Evolutionary conservation across 2,888 invertebrate species (phyloP), one percentile per base, ranked within the genome.

Genomic region (Cheilosia scutellata): DNA sequence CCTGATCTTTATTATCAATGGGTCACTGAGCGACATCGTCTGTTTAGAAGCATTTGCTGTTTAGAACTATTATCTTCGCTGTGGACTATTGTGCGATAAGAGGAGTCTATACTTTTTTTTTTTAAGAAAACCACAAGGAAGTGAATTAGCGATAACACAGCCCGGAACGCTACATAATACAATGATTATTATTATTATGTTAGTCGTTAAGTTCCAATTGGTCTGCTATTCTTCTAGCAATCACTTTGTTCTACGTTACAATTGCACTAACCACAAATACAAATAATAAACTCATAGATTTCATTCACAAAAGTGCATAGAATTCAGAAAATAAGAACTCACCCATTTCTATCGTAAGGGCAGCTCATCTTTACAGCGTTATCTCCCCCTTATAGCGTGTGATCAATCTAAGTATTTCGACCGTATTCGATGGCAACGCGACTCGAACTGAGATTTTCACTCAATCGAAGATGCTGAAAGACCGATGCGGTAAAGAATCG

Each of bases 291-390:
- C 20, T 20, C 20, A 20, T 20, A 20, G 20, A 1, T 2, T 37
- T 37, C 37, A 57, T 33, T n/a, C 4, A 11, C 57, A 9, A 25
- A 25, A 5, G 31, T 5, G 16, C 40, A 9, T 9, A 1, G 5
- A 25, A 29, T 42, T n/a, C 4, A 31, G 16, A n/a, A 6, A 40
- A 6, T 37, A 44, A 20, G 20, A 20, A 77, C 78, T 78, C 29
- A 78, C 78, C 70, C 78, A 27, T 60, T 68, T 77, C 77, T 70
- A 20, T 79, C 58, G 74, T 72, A 88, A 77, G 88, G 49, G 88
- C 89, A 47, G 75, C 88, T 55, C 76, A 70, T 86, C 93, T 95
- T 33, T 95, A 94, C 27, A 95, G 94, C 1, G 11, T 27, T 57
- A 42, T 49, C 63, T 74, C 4, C 49, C 53, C 13, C 55, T 68